A percentile compares a stretch with the other conserved stretches of the same genome.
phyloP scores from a whole-genome alignment of 2,113 vertebrate species.

The Potamarius usumacintae region DNA sequence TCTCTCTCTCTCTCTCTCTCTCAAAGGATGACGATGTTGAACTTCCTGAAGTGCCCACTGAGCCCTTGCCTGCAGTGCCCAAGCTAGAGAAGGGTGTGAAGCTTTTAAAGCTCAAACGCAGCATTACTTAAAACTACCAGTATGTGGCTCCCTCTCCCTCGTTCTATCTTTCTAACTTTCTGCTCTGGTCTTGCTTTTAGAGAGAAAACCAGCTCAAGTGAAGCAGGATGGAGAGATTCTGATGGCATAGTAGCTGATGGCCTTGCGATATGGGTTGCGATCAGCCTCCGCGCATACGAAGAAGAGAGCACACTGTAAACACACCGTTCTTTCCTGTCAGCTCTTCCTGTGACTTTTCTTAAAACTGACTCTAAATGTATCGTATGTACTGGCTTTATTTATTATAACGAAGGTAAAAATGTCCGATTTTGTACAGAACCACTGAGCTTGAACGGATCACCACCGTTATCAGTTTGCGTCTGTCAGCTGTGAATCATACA shows the following conservation, averaged over 20 bases:
- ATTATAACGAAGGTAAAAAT: neutral
- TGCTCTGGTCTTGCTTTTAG: conserved; percentile 59
- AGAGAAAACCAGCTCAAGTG: conserved; percentile 60
- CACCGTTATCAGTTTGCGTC: neutral
- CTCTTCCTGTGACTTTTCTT: neutral
- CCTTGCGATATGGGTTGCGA: neutral
- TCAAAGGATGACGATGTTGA: conserved; percentile 76
- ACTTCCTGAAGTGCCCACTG: conserved; percentile 84
- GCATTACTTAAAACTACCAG: neutral
- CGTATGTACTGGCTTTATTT: neutral
- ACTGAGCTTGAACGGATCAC: neutral
- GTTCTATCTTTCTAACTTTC: conserved; percentile 11
- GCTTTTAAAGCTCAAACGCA: neutral
- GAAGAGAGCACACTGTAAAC: neutral
- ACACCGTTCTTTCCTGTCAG: neutral
- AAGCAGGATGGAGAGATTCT: conserved; percentile 69
- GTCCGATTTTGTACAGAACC: neutral
- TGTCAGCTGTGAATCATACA: neutral
- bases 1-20: neutral
- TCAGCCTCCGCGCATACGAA: neutral
- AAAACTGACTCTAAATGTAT: neutral
- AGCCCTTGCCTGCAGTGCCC: conserved; percentile 71
- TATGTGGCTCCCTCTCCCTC: conserved; percentile 16
- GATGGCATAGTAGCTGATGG: conserved; percentile 58
- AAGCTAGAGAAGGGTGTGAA: conserved; percentile 75